Evolutionary conservation across 2,113 vertebrate species (phyloP).

Genomic region (Equus przewalskii): DNA sequence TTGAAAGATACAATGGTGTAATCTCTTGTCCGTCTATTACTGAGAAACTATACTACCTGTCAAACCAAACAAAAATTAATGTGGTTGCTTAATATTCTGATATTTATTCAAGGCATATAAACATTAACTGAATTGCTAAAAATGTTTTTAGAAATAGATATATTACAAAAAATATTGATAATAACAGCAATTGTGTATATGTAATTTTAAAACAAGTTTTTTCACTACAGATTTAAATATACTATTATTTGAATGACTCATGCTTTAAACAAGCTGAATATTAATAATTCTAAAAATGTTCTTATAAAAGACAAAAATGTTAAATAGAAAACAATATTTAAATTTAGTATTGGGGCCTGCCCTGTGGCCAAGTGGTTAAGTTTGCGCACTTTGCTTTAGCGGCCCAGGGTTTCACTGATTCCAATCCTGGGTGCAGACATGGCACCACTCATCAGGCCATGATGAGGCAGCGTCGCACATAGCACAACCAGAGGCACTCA

Average conservation of each 20-base stretch:
- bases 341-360: not conserved
- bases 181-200: not conserved
- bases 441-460: too few relatives aligned
- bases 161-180: not conserved
- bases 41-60: constrained; percentile 86
- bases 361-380: too few relatives aligned
- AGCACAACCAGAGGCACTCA: too few relatives aligned
- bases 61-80: constrained; percentile 84
- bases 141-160: not conserved
- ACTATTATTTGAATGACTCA: not conserved
- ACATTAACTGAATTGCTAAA: constrained; percentile 39
- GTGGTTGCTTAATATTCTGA: constrained; percentile 83
- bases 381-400: too few relatives aligned
- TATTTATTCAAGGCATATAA: constrained; percentile 80
- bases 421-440: too few relatives aligned
- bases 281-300: not conserved
- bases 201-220: constrained; percentile 15
- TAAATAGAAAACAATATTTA: not conserved
- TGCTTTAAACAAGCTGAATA: not conserved
- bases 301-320: constrained; percentile 1
- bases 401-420: too few relatives aligned
- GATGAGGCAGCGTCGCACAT: too few relatives aligned
- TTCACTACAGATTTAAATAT: not conserved
- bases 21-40: constrained; percentile 76
- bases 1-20: constrained; percentile 80